Evolutionary conservation across 2,888 invertebrate species (phyloP), one percentile per base, ranked within the genome.

Genomic region (Stegana nigrithorax): DNA sequence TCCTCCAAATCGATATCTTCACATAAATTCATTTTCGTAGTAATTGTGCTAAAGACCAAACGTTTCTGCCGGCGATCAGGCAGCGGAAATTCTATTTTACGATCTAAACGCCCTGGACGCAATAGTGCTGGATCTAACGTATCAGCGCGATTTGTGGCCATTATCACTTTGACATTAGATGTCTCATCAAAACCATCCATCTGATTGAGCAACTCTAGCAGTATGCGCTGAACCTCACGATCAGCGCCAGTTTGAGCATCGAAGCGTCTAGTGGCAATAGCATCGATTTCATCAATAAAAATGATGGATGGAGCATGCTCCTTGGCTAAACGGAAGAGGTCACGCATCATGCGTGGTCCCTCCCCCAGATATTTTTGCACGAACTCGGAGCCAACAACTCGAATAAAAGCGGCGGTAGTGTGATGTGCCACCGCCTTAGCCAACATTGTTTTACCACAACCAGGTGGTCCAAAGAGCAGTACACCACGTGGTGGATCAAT

Each of bases 131-230:
- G 99, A 87, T 99, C 99, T 64, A 99, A 87, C 3, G 98, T 99
- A 83, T 99, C 99, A 6, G 98, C 97, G 76, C 97, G 91, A 86
- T 97, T 97, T 7, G 97, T 97, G 0, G 97, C 97, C 96, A 97
- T 97, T 67, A 97, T 96, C 0, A 90, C 98, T 89, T 99, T 99
- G 26, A 99, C 98, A 87, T 99, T 99, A 10, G 98, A 97, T 0
- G 97, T 98, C 86, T 98, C 98, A 87, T 99, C 99, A 84, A 99
- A 99, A 36, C 99, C 99, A 86, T 99, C 99, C 99, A 99, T 99
- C 87, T 99, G 99, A 88, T 99, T 99, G 4, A 99, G 88, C 59
- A 99, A 88, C 82, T 99, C 99, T 23, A 99, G 87, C 39, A 99
- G 87, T 85, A 99, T 99, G 87, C 99, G 91, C 84, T 99, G 99